phyloP scores from a whole-genome alignment of 2,888 invertebrate species.

The Apotomis capreana region DNA sequence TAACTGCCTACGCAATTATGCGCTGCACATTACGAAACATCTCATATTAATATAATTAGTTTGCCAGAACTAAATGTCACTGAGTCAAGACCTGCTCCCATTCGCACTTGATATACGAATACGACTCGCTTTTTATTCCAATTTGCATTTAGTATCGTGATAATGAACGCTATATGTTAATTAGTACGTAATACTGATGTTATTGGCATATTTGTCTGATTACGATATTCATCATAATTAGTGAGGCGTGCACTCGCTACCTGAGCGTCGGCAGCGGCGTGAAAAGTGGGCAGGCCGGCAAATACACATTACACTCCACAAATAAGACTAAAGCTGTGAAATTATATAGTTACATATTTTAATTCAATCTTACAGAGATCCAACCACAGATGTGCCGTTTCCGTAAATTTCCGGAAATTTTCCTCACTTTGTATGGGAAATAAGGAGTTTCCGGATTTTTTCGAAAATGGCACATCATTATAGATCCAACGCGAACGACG shows the following conservation, averaged over 20 bases:
- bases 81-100: conserved; percentile 56
- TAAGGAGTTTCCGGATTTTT: too few species aligned
- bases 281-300: conserved; percentile 14
- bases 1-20: conserved; percentile 54
- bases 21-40: conserved; percentile 57
- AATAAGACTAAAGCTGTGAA: background rate
- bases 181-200: conserved; percentile 34
- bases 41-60: conserved; percentile 60
- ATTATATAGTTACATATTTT: too few species aligned
- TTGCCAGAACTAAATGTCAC: conserved; percentile 61
- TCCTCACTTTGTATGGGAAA: too few species aligned
- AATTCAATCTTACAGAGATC: too few species aligned
- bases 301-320: background rate
- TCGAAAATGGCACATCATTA: too few species aligned
- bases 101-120: conserved; percentile 43
- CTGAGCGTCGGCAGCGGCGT: conserved; percentile 1
- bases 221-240: conserved; percentile 37
- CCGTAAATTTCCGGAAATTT: too few species aligned
- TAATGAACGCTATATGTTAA: conserved; percentile 36
- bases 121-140: conserved; percentile 44
- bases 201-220: conserved; percentile 38
- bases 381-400: too few species aligned
- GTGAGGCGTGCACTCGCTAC: conserved; percentile 24
- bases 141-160: conserved; percentile 48
- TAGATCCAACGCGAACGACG: too few species aligned